Percentiles rank a stretch among this genome's conserved stretches.
Evolutionary conservation across 2,797 vertebrate species (phyloP).

Genomic region (Ptychobarbus kaznakovi): DNA sequence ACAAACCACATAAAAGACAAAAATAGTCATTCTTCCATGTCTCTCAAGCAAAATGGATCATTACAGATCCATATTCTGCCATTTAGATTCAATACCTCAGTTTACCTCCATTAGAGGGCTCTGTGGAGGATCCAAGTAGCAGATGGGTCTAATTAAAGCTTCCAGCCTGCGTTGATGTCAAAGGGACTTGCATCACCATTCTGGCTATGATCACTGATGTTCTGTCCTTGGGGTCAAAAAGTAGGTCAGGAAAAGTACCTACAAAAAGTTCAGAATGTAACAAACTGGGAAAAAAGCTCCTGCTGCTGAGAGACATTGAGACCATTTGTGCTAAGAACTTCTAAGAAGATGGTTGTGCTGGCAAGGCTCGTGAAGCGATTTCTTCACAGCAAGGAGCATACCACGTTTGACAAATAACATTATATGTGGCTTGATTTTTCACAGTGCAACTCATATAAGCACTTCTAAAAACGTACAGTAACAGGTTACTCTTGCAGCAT

Average conservation of each 20-base stretch:
- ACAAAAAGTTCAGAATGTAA: conserved; percentile 8
- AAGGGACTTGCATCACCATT: conserved; percentile 16
- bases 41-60: conserved; percentile 25
- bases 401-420: conserved; percentile 7
- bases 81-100: conserved; percentile 40
- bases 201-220: conserved; percentile 20
- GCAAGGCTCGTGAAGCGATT: neutral
- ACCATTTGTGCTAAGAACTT: conserved; percentile 10
- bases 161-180: conserved; percentile 35
- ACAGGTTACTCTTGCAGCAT: neutral
- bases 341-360: neutral
- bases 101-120: conserved; percentile 53
- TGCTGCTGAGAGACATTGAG: neutral
- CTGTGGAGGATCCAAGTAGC: conserved; percentile 37
- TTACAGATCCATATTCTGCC: conserved; percentile 51
- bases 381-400: conserved; percentile 11
- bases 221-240: conserved; percentile 24
- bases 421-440: neutral
- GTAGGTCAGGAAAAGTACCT: conserved; percentile 18
- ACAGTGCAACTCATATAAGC: neutral
- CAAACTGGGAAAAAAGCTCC: neutral
- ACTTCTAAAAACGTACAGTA: conserved; percentile 9
- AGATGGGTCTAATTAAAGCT: conserved; percentile 47
- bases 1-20: conserved; percentile 28
- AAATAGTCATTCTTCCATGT: conserved; percentile 25